Evolutionary conservation across 1,140 invertebrate species (phyloP).

Genomic region (Hyles vespertilio): DNA sequence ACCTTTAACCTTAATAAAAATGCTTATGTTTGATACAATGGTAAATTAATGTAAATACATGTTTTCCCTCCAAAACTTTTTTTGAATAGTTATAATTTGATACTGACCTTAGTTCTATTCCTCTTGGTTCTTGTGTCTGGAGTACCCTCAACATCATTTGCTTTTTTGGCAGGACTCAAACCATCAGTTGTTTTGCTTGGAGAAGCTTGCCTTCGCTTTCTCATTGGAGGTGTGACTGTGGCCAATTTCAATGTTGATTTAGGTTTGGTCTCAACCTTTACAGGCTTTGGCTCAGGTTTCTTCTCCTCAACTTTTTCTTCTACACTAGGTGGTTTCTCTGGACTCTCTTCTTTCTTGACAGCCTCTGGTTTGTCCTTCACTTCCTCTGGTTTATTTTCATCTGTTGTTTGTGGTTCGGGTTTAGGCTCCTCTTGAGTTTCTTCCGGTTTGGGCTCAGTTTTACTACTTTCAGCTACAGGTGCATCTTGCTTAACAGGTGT

Average conservation of each 20-base stretch:
- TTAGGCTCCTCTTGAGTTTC: conserved; percentile 42
- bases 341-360: conserved; percentile 37
- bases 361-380: conserved; percentile 30
- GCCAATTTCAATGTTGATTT: conserved; percentile 74
- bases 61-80: background rate
- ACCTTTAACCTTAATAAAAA: no score
- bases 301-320: conserved; percentile 54
- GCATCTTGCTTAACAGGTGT: conserved; percentile 37
- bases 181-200: conserved; percentile 52
- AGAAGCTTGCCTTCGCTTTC: conserved; percentile 69
- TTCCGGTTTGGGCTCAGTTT: conserved; percentile 44
- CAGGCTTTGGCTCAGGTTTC: conserved; percentile 43
- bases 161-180: conserved; percentile 53
- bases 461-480: conserved; percentile 32
- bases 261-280: conserved; percentile 51
- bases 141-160: conserved; percentile 42
- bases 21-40: no score
- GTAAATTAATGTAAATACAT: no score
- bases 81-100: background rate
- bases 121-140: conserved; percentile 66
- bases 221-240: conserved; percentile 73
- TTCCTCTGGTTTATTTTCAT: conserved; percentile 35
- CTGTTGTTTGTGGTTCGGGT: conserved; percentile 26
- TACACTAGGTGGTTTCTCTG: conserved; percentile 31
- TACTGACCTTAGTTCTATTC: conserved; percentile 67